Evolutionary conservation across 2,113 vertebrate species (phyloP).

Genomic region (Mesembrinibis cayennensis): DNA sequence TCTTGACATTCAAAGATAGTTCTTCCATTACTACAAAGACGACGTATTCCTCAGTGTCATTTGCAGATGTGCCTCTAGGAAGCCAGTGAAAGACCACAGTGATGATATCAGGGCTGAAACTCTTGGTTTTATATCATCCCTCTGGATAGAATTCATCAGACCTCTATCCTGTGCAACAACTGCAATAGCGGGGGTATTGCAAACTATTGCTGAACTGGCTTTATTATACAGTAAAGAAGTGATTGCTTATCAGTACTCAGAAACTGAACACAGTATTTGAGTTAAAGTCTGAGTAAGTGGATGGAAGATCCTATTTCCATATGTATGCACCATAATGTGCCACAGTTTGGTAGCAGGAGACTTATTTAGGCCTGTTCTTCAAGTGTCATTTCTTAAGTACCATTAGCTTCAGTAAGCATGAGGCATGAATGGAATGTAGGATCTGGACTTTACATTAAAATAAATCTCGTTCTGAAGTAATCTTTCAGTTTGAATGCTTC

Average conservation of each 20-base stretch:
- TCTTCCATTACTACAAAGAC: neutral
- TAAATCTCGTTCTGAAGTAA: neutral
- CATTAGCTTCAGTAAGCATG: neutral
- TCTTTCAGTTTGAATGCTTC: neutral
- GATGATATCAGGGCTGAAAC: neutral
- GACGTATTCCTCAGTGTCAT: neutral
- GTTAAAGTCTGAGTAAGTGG: neutral
- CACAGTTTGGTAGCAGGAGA: neutral
- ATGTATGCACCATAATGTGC: neutral
- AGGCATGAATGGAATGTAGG: neutral
- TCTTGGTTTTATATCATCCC: neutral
- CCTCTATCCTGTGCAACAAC: neutral
- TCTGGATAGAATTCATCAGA: neutral
- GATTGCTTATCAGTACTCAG: neutral
- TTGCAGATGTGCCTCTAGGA: neutral
- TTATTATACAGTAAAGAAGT: neutral
- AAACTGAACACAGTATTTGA: neutral
- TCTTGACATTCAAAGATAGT: neutral
- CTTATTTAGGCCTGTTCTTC: neutral
- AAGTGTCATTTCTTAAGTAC: neutral
- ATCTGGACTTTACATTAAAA: slow-evolving; percentile 8
- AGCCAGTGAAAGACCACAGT: neutral
- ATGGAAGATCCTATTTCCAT: neutral
- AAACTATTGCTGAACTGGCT: neutral
- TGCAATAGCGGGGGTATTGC: neutral